Conservation (phyloP, 2,888 invertebrate species). For the Elaeidobius kamerunicus region DNA sequence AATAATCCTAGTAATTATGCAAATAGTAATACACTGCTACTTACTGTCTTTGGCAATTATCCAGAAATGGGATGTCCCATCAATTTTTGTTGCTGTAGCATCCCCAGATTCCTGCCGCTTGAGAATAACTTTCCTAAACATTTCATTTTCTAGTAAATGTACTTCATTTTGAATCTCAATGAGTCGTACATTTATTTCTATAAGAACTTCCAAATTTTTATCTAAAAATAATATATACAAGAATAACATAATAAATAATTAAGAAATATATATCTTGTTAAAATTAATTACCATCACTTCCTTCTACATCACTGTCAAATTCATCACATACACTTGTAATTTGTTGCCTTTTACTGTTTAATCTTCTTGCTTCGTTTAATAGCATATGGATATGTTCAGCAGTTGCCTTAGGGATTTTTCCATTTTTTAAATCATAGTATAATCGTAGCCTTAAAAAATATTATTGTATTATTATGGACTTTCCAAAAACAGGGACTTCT, state of each 20-base stretch:
- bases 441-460: constrained; percentile 49
- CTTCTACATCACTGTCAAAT: constrained; percentile 26
- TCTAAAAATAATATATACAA: constrained; percentile 15
- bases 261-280: not conserved
- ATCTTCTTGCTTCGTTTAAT: constrained; percentile 54
- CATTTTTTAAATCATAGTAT: constrained; percentile 58
- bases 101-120: constrained; percentile 36
- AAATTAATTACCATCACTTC: constrained; percentile 8
- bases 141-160: constrained; percentile 59
- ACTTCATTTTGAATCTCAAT: constrained; percentile 58
- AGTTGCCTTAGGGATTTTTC: constrained; percentile 51
- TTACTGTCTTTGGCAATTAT: constrained; percentile 51
- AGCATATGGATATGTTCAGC: constrained; percentile 54
- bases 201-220: constrained; percentile 49
- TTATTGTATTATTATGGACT: too few species aligned
- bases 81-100: not conserved
- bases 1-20: too few species aligned
- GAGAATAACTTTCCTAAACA: constrained; percentile 53
- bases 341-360: constrained; percentile 51
- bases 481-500: too few species aligned
- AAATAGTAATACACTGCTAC: too few species aligned
- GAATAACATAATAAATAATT: not conserved
- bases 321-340: constrained; percentile 21
- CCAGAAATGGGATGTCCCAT: constrained; percentile 43
- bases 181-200: constrained; percentile 56